Evolutionary conservation across 2,888 invertebrate genomes (phyloP).

Genomic region (Synergus gifuensis): DNA sequence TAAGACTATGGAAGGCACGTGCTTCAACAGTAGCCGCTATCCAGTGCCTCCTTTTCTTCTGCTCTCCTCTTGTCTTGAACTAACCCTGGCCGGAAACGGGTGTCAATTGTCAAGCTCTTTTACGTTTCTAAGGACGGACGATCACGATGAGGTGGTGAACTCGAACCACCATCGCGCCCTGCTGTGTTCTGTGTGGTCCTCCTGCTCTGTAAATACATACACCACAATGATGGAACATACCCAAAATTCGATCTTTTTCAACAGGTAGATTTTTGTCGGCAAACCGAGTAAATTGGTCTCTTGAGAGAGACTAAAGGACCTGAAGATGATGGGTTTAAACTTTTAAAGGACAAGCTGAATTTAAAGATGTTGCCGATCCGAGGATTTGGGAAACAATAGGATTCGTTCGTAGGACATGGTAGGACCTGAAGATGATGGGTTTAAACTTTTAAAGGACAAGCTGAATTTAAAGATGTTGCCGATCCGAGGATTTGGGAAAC

Average conservation of each 20-base stretch:
- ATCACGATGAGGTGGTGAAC: not conserved
- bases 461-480: not conserved
- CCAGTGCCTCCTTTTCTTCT: constrained; percentile 51
- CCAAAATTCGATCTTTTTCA: constrained; percentile 28
- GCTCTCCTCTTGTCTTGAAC: constrained; percentile 17
- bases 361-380: not conserved
- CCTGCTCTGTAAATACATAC: constrained; percentile 38
- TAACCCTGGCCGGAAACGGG: constrained; percentile 49
- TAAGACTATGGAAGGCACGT: constrained; percentile 16
- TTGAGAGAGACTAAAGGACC: constrained; percentile 43
- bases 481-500: not conserved
- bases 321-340: not conserved
- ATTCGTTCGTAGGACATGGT: too few species aligned
- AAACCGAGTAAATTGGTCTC: constrained; percentile 40
- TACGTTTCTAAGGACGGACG: not conserved
- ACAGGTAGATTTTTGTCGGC: constrained; percentile 33
- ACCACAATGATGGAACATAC: constrained; percentile 5
- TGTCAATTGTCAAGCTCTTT: constrained; percentile 49
- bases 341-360: not conserved
- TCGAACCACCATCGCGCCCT: constrained; percentile 16
- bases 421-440: constrained; percentile 1
- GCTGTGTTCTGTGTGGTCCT: constrained; percentile 54
- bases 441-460: not conserved
- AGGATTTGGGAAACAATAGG: not conserved
- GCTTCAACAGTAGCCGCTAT: constrained; percentile 2